Evolutionary conservation across 2,888 invertebrate genomes (phyloP).

Genomic region (Crematogaster levior): DNA sequence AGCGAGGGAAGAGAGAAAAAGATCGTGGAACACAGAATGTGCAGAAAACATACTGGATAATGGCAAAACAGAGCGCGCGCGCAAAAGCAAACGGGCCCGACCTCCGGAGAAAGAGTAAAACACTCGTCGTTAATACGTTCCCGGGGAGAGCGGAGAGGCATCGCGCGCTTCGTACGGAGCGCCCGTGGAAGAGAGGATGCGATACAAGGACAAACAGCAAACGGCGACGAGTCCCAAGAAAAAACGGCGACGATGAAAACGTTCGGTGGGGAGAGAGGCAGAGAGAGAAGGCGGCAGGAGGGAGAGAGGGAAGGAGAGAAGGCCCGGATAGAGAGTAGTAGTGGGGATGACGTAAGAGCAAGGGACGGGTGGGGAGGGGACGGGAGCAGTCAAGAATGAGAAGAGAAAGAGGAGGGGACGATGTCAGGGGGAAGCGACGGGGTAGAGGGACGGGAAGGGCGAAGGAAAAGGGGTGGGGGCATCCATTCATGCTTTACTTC

Average conservation of each 20-base stretch:
- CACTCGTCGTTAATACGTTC: slow-evolving; percentile 43
- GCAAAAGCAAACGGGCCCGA: slow-evolving; percentile 44
- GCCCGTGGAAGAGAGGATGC: slow-evolving; percentile 48
- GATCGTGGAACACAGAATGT: slow-evolving; percentile 7
- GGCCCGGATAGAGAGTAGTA: slow-evolving; percentile 37
- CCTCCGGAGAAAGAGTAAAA: slow-evolving; percentile 49
- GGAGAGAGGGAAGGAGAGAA: not conserved
- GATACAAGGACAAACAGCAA: slow-evolving; percentile 52
- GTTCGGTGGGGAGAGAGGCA: slow-evolving; percentile 3
- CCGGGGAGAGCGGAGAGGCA: slow-evolving; percentile 11
- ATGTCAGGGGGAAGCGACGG: slow-evolving; percentile 47
- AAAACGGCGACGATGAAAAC: slow-evolving; percentile 46
- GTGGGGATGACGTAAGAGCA: slow-evolving; percentile 53
- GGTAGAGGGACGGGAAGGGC: slow-evolving; percentile 61
- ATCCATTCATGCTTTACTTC: slow-evolving; percentile 85
- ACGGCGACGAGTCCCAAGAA: slow-evolving; percentile 47
- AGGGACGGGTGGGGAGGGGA: slow-evolving; percentile 1
- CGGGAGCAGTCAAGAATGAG: slow-evolving; percentile 53
- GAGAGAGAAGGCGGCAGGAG: not conserved
- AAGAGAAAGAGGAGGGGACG: slow-evolving; percentile 23
- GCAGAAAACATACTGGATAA: slow-evolving; percentile 15
- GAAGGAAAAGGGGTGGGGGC: slow-evolving; percentile 77
- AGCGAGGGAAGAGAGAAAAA: slow-evolving; percentile 21
- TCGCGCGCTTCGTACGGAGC: slow-evolving; percentile 28
- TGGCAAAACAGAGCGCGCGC: slow-evolving; percentile 27